These are phyloP conservation scores for Ceriagrion tenellum DNA, from an alignment of 2,888 invertebrate species.

Conservation along the genomic window DNA sequence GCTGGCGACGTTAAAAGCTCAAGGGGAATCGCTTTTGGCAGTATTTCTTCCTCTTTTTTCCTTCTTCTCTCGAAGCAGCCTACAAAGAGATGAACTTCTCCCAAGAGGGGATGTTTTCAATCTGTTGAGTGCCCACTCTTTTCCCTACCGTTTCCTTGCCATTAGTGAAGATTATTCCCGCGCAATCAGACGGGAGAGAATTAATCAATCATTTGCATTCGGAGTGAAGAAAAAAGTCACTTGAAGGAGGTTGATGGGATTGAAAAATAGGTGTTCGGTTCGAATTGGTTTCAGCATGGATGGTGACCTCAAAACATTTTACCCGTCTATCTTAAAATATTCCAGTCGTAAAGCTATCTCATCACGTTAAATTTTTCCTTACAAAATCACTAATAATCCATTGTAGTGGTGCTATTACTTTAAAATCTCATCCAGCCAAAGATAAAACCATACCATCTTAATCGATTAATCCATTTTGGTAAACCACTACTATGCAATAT, in stretches of 20 bases:
- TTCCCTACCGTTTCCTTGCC: neutral
- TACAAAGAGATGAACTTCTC: neutral
- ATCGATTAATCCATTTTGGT: too few species aligned
- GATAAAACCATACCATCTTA: too few species aligned
- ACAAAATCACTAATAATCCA: too few species aligned
- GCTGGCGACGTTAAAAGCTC: neutral
- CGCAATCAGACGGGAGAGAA: neutral
- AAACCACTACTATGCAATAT: too few species aligned
- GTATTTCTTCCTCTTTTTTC: neutral
- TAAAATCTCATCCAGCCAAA: too few species aligned
- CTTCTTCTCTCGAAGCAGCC: neutral
- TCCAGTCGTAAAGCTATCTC: too few species aligned
- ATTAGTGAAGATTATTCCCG: neutral
- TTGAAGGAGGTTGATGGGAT: neutral
- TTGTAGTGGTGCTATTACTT: too few species aligned
- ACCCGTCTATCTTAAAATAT: too few species aligned
- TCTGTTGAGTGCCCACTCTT: neutral
- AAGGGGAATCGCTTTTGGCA: neutral
- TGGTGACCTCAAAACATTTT: too few species aligned
- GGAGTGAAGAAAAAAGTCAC: neutral
- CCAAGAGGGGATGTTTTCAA: neutral
- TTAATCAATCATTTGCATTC: conserved; percentile 16
- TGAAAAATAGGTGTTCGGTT: neutral
- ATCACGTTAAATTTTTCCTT: too few species aligned
- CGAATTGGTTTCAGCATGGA: too few species aligned